Evolutionary conservation across 2,888 invertebrate species (phyloP).

Genomic region (Cryptocephalus moraei): DNA sequence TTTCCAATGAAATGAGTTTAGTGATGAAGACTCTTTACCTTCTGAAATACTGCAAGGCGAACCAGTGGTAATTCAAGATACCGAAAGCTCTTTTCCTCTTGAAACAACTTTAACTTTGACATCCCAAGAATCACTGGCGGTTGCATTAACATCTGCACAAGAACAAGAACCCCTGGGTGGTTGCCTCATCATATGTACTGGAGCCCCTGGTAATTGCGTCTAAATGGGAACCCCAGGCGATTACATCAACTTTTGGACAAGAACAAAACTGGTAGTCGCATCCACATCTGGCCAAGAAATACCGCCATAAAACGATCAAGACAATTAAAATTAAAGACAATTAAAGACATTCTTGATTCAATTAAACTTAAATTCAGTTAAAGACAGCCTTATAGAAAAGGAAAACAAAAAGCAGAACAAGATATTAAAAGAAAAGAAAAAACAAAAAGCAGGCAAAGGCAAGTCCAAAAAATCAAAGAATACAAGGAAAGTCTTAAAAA

Average conservation of each 20-base stretch:
- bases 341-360: slow-evolving; percentile 8
- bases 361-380: slow-evolving; percentile 11
- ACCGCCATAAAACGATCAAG: too few relatives aligned
- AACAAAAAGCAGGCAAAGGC: neutral
- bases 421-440: slow-evolving; percentile 7
- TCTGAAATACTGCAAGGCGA: slow-evolving; percentile 3
- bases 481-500: too few relatives aligned
- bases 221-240: too few relatives aligned
- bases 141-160: too few relatives aligned
- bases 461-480: neutral
- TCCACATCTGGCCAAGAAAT: too few relatives aligned
- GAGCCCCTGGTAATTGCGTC: too few relatives aligned
- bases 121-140: neutral
- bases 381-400: slow-evolving; percentile 11
- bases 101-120: slow-evolving; percentile 1
- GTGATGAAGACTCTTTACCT: slow-evolving; percentile 13
- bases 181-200: too few relatives aligned
- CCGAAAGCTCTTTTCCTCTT: slow-evolving; percentile 6
- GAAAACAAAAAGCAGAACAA: too few relatives aligned
- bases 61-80: slow-evolving; percentile 7
- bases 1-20: slow-evolving; percentile 20
- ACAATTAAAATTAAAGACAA: slow-evolving; percentile 8
- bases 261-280: too few relatives aligned
- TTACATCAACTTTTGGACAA: too few relatives aligned
- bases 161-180: too few relatives aligned